Conservation (phyloP, 2,888 invertebrate species). For the Heliconius charithonia region DNA sequence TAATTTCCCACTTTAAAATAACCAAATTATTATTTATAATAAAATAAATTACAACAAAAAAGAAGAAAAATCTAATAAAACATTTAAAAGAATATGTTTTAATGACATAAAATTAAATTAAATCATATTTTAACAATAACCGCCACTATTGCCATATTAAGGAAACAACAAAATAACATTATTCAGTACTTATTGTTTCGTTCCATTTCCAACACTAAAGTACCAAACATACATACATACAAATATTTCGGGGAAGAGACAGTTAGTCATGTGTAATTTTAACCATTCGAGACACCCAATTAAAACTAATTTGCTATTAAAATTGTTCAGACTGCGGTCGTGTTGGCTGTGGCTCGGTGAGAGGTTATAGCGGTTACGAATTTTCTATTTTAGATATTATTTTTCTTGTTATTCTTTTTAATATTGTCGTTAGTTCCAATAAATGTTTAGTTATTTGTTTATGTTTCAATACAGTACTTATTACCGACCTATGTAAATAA, state of each 20-base stretch:
- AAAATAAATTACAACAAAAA: too few species aligned
- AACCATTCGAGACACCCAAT: slow-evolving; percentile 38
- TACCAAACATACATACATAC: slow-evolving; percentile 4
- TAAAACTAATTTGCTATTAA: slow-evolving; percentile 35
- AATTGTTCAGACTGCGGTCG: slow-evolving; percentile 13
- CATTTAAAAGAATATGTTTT: too few species aligned
- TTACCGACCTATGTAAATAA: too few species aligned
- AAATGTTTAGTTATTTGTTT: not conserved
- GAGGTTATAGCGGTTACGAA: not conserved
- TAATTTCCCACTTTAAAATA: too few species aligned
- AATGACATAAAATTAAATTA: too few species aligned
- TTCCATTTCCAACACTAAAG: not conserved
- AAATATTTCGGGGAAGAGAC: slow-evolving; percentile 17
- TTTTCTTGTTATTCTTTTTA: slow-evolving; percentile 2
- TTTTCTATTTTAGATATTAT: slow-evolving; percentile 4
- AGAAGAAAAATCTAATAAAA: too few species aligned
- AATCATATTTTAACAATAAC: too few species aligned
- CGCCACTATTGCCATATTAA: not conserved
- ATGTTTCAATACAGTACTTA: not conserved
- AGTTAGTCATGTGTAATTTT: slow-evolving; percentile 38
- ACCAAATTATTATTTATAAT: too few species aligned
- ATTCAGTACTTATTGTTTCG: slow-evolving; percentile 7
- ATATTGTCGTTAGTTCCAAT: not conserved
- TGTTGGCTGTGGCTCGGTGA: not conserved
- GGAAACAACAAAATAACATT: slow-evolving; percentile 6